Evolutionary conservation across 2,888 invertebrate genomes (phyloP).

Genomic region (Anthrax anthrax): DNA sequence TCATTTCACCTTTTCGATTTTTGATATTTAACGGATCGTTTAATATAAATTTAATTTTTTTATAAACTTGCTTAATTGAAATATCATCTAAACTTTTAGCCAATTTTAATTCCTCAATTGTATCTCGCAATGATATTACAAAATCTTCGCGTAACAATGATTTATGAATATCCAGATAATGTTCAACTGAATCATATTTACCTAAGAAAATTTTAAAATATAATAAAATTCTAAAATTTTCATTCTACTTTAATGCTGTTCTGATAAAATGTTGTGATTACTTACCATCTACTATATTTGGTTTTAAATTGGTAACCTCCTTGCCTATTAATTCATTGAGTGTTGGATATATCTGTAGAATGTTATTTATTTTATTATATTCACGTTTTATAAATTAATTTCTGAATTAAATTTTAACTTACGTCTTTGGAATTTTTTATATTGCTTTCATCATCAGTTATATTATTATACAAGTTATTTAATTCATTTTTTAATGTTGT

Average conservation of each 20-base stretch:
- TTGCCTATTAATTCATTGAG: conserved; percentile 31
- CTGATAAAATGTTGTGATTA: conserved; percentile 36
- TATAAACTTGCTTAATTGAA: conserved; percentile 13
- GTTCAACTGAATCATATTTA: conserved; percentile 42
- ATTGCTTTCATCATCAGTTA: neutral
- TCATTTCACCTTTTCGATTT: conserved; percentile 19
- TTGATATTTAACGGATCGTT: conserved; percentile 19
- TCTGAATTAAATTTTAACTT: neutral
- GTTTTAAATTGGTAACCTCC: conserved; percentile 31
- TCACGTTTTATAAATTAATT: neutral
- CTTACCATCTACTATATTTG: conserved; percentile 45
- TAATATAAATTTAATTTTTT: conserved; percentile 20
- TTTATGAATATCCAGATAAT: conserved; percentile 71
- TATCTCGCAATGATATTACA: conserved; percentile 50
- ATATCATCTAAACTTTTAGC: conserved; percentile 6
- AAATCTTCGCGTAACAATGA: conserved; percentile 67
- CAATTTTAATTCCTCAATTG: conserved; percentile 15
- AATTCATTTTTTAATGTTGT: neutral
- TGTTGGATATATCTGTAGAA: conserved; percentile 37
- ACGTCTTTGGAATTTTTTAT: neutral
- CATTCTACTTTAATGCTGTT: too few relatives aligned
- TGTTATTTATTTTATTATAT: too few relatives aligned
- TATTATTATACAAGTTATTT: neutral
- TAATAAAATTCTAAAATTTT: too few relatives aligned
- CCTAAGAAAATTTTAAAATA: too few relatives aligned